These are phyloP conservation scores for Leucania comma DNA, from an alignment of 2,888 invertebrate species.

Conservation along the genomic window DNA sequence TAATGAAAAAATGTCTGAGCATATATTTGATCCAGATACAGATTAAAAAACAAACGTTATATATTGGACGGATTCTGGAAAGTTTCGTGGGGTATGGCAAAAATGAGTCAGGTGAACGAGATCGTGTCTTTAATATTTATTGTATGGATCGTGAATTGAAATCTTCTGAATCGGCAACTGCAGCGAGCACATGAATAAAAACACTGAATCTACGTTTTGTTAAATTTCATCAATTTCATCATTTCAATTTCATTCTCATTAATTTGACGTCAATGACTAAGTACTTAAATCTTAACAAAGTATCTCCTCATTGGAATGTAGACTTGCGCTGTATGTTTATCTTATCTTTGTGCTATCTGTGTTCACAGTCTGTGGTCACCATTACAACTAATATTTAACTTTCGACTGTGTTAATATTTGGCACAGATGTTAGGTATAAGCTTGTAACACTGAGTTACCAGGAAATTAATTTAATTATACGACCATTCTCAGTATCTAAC, in stretches of 20 bases:
- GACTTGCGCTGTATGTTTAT: conserved; percentile 24
- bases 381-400: conserved; percentile 46
- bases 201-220: conserved; percentile 20
- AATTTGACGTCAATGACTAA: conserved; percentile 40
- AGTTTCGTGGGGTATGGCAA: conserved; percentile 13
- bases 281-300: conserved; percentile 29
- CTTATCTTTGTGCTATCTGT: conserved; percentile 46
- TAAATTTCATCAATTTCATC: too few species aligned
- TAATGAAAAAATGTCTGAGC: conserved; percentile 52
- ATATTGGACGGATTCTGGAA: conserved; percentile 25
- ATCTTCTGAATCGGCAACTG: conserved; percentile 34
- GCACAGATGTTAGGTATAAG: conserved; percentile 35
- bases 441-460: conserved; percentile 10
- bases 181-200: conserved; percentile 34
- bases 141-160: conserved; percentile 38
- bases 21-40: conserved; percentile 46
- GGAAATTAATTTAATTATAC: conserved; percentile 10
- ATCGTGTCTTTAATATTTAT: conserved; percentile 47
- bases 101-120: conserved; percentile 23
- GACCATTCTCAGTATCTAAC: conserved; percentile 18
- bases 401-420: conserved; percentile 47
- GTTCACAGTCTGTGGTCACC: conserved; percentile 36
- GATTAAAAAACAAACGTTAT: conserved; percentile 37
- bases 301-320: conserved; percentile 39
- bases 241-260: conserved; percentile 37